Evolutionary conservation across 1,140 invertebrate species (phyloP).

Genomic region (Ptiloglossa arizonensis): DNA sequence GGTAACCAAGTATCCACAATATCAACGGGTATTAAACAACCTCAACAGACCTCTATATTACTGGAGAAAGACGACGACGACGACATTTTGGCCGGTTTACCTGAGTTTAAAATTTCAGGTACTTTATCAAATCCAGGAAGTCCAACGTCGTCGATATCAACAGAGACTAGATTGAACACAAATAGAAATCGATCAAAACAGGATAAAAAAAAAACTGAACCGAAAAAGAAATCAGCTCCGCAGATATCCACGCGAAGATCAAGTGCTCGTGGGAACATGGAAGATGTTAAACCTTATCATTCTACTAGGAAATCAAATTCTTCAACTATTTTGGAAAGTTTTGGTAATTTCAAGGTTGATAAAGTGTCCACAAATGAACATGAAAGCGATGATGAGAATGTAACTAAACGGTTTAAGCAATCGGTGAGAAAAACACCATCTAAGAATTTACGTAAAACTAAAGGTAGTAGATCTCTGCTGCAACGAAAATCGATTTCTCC

Average conservation of each 20-base stretch:
- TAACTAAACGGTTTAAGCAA: neutral
- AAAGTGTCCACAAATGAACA: neutral
- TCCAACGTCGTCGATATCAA: conserved; percentile 15
- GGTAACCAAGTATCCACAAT: neutral
- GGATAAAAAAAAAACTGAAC: neutral
- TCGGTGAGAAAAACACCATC: neutral
- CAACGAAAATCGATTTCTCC: neutral
- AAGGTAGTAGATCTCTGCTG: neutral
- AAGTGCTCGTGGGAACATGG: neutral
- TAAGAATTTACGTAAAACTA: neutral
- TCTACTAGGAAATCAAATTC: neutral
- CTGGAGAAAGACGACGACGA: conserved; percentile 53
- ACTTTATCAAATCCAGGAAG: conserved; percentile 62
- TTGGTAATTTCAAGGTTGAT: neutral
- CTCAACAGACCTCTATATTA: neutral
- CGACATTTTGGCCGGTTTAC: conserved; percentile 67
- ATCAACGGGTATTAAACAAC: neutral
- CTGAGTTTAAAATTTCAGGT: conserved; percentile 65
- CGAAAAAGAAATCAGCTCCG: neutral
- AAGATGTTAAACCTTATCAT: neutral
- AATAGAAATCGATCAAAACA: neutral
- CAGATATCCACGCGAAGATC: neutral
- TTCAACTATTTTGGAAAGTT: neutral
- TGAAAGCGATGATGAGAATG: neutral
- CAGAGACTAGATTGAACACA: neutral